These are phyloP conservation scores for Drosophila sordidula DNA, from an alignment of 2,888 invertebrate species.

Conservation along the genomic window DNA sequence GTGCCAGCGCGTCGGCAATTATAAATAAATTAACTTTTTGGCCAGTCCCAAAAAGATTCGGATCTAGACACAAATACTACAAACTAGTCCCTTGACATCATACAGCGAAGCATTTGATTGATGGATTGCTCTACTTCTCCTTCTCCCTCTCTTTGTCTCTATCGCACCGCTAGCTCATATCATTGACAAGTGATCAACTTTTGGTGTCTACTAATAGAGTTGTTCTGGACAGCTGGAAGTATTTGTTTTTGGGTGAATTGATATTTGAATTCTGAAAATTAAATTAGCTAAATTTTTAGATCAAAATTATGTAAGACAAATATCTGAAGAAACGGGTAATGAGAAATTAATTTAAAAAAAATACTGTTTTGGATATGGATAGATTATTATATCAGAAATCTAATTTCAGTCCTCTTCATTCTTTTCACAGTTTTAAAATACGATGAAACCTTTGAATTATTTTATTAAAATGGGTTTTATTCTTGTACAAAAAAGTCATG, in stretches of 20 bases:
- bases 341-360: too few species aligned
- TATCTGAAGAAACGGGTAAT: too few species aligned
- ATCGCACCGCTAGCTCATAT: constrained; percentile 46
- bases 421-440: too few species aligned
- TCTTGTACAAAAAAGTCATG: too few species aligned
- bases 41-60: constrained; percentile 57
- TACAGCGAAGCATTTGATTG: constrained; percentile 67
- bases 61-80: constrained; percentile 44
- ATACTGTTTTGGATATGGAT: too few species aligned
- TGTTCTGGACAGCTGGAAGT: constrained; percentile 19
- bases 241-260: background rate
- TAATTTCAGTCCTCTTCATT: too few species aligned
- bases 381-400: too few species aligned
- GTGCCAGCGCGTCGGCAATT: constrained; percentile 51
- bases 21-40: constrained; percentile 80
- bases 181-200: constrained; percentile 69
- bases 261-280: background rate
- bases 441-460: too few species aligned
- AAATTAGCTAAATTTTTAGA: too few species aligned
- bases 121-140: constrained; percentile 56
- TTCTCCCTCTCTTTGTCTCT: background rate
- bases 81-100: constrained; percentile 36
- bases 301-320: too few species aligned
- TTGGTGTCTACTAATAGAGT: constrained; percentile 43
- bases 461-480: too few species aligned